Base-by-base conservation (phyloP, 2,888 invertebrate genomes). In the Dioctria rufipes region DNA sequence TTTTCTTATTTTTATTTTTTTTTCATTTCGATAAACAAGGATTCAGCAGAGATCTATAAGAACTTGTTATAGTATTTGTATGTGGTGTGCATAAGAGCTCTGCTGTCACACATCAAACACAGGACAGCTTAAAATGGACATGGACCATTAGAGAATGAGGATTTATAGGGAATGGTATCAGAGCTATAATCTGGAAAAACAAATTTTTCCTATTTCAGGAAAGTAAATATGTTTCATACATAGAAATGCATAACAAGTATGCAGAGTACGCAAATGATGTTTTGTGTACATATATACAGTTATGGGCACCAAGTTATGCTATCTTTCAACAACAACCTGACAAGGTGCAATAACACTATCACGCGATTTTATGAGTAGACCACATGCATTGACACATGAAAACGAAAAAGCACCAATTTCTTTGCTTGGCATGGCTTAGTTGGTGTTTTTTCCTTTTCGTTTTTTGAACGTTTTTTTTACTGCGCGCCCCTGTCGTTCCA, bases 291-390 rank as follows among this genome's bases (percentile, higher is more conserved):
- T 4, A 4, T 46, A 11, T 54, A 11, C 11, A 54, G 11, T n/a
- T 54, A 4, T 54, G 2, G 25, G 25, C 54, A n/a, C 11, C 54
- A 8, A n/a, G 11, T 2, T 54, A 11, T 11, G 11, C 11, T 54
- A 54, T 54, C 54, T 54, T 54, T 8, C 25, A 1, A 2, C 25
- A 2, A 25, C 25, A 25, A 37, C 37, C 13, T 61, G 61, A 39
- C 61, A 61, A 61, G 61, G 61, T 61, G 61, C 61, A 61, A 61
- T 25, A 61, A 61, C 61, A 61, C 61, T 39, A n/a, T 25, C 61
- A 61, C 6, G 61, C 25, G 37, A 61, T 2, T 39, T 61, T 61
- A 61, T 6, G 61, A 37, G 37, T 61, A 61, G 39, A 39, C 61
- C 61, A 61, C 61, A 61, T 39, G 61, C 61, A 61, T 25, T 61